Evolutionary conservation across 2,113 vertebrate genomes (phyloP), one percentile per base, ranked within the genome.

Genomic region (Gavialis gangeticus): DNA sequence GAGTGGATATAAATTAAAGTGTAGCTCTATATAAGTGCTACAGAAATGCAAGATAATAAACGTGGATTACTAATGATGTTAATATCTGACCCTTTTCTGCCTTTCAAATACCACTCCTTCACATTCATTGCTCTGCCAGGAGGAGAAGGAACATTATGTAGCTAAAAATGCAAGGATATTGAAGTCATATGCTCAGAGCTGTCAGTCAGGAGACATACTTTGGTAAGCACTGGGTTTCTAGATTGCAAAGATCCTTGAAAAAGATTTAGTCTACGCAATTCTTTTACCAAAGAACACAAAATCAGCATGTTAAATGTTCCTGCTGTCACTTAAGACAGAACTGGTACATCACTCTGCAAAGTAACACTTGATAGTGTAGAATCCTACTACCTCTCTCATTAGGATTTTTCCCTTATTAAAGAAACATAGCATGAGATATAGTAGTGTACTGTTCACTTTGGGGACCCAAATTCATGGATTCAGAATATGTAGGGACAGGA

Each of bases 401-500:
- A 88, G 54, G 63, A 83, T 91, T 69, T 78, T 90, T 55, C 24
- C 69, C 54, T 60, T 86, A 58, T 34, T 78, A 66, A 78, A 87
- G 54, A 81, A 54, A 60, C 24, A 30, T 34, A 54, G 59, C 54
- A 79, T 15, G 56, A 89, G 80, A 93, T 0, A 1, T 54, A 60
- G 54, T 18, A 71, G 10, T 63, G 37, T 69, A 76, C 22, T 89
- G 66, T 79, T 82, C 89, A 71, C 56, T 73, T 37, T 84, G n/a
- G n/a, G 88, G 94, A 87, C 90, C 90, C 90, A 91, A n/a, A 57
- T 91, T 95, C 94, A 75, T 89, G 89, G 89, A 92, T 92, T 95
- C 82, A 82, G 80, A 0, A 1, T 84, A 63, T 89, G 56, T 85
- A 60, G 90, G 91, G 87, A 94, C 57, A 86, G 79, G 69, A 87